A percentile compares a stretch with the other conserved stretches of the same genome.
Evolutionary conservation across 2,888 invertebrate genomes (phyloP).

Genomic region (Chaetogeoica ovagalla): DNA sequence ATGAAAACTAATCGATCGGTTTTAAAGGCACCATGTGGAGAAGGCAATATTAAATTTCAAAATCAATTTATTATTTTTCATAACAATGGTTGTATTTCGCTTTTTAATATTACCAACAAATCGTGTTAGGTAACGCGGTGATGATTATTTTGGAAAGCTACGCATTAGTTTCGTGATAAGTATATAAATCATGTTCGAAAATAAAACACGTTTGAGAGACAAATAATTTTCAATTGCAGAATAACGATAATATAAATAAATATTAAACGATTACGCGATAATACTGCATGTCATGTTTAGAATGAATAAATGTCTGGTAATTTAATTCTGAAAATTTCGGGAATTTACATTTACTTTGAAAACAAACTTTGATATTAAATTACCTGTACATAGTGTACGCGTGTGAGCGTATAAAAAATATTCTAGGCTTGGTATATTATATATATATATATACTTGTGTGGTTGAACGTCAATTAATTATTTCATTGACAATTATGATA

Average conservation of each 20-base stretch:
- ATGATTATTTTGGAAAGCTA: neutral
- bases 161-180: neutral
- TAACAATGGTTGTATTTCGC: neutral
- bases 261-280: neutral
- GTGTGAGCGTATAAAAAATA: no score
- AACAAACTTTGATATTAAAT: neutral
- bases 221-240: neutral
- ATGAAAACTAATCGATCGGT: constrained; percentile 23
- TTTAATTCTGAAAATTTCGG: neutral
- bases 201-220: neutral
- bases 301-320: neutral
- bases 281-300: neutral
- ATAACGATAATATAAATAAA: neutral
- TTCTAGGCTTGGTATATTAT: no score
- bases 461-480: no score
- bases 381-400: neutral
- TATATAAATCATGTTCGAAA: neutral
- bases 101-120: neutral
- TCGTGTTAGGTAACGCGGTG: neutral
- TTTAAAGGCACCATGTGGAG: constrained; percentile 25
- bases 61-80: constrained; percentile 28
- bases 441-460: no score
- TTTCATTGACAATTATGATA: no score
- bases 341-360: neutral
- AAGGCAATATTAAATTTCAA: constrained; percentile 35